phyloP scores from a whole-genome alignment of 1,140 invertebrate genomes.

The Drosophila ambigua region DNA sequence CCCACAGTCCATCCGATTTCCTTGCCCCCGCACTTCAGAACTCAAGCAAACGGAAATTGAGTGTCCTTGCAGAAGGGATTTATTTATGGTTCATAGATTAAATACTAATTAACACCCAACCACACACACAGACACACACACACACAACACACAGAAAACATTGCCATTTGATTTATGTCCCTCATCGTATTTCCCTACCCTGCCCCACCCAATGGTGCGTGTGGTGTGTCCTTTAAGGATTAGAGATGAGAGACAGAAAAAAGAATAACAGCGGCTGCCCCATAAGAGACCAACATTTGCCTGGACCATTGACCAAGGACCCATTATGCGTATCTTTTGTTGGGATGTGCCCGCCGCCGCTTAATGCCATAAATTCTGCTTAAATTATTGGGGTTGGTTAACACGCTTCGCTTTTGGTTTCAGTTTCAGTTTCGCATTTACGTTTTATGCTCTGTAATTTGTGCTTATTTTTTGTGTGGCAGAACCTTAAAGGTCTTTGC shows the following conservation, averaged over 20 bases:
- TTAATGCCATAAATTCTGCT: conserved; percentile 82
- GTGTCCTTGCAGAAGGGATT: conserved; percentile 74
- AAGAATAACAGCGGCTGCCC: conserved; percentile 31
- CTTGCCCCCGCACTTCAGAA: conserved; percentile 22
- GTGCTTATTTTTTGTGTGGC: conserved; percentile 40
- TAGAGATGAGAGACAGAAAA: conserved; percentile 52
- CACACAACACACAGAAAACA: conserved; percentile 18
- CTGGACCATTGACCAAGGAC: conserved; percentile 69
- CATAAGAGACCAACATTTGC: conserved; percentile 62
- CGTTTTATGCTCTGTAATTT: conserved; percentile 67
- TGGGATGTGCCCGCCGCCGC: conserved; percentile 20
- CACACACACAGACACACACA: conserved; percentile 25
- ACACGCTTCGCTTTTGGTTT: conserved; percentile 62
- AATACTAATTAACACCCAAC: conserved; percentile 81
- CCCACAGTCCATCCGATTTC: background rate
- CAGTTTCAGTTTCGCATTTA: conserved; percentile 59
- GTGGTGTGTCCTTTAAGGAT: conserved; percentile 66
- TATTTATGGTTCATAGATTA: conserved; percentile 83
- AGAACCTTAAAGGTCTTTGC: conserved; percentile 41
- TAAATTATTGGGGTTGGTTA: conserved; percentile 82
- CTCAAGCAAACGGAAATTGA: conserved; percentile 66
- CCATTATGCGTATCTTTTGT: conserved; percentile 66
- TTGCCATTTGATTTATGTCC: conserved; percentile 77
- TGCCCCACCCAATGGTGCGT: conserved; percentile 23
- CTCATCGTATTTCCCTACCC: conserved; percentile 39